Evolutionary conservation across 2,113 vertebrate genomes (phyloP).

Genomic region (Kryptolebias marmoratus): DNA sequence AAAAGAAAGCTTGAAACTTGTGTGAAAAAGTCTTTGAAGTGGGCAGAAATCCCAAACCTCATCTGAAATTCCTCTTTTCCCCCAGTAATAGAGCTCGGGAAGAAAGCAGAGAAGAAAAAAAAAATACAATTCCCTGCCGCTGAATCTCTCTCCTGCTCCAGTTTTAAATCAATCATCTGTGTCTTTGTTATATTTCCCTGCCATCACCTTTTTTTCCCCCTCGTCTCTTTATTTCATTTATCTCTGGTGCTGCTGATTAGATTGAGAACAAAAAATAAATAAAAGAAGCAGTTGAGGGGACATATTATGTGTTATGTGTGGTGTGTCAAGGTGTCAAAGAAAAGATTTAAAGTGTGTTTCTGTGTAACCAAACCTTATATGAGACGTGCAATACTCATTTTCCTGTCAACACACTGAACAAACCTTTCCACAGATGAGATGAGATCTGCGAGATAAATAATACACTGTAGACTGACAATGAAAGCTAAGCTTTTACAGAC

Average conservation of each 20-base stretch:
- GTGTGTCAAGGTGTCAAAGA: neutral
- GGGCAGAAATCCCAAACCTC: conserved; percentile 54
- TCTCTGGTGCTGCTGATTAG: neutral
- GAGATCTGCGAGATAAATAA: neutral
- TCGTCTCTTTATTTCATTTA: conserved; percentile 10
- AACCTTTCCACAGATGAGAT: neutral
- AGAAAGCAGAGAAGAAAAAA: conserved; percentile 1
- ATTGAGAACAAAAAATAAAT: conserved; percentile 2
- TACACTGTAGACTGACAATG: neutral
- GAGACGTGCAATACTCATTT: neutral
- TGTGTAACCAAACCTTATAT: neutral
- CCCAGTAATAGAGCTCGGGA: conserved; percentile 25
- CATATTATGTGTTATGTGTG: neutral
- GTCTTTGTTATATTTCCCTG: conserved; percentile 36
- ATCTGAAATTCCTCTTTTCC: conserved; percentile 50
- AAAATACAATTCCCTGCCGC: conserved; percentile 31
- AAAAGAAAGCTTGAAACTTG: conserved; percentile 30
- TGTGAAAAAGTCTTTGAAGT: conserved; percentile 64
- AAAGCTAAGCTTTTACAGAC: too few species aligned
- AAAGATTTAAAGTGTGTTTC: conserved; percentile 8
- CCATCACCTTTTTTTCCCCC: conserved; percentile 8
- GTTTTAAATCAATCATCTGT: conserved; percentile 40
- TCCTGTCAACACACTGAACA: neutral
- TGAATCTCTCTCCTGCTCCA: conserved; percentile 40
- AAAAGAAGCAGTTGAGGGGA: neutral